phyloP scores from a whole-genome alignment of 2,888 invertebrate species.

The Rhagium mordax region DNA sequence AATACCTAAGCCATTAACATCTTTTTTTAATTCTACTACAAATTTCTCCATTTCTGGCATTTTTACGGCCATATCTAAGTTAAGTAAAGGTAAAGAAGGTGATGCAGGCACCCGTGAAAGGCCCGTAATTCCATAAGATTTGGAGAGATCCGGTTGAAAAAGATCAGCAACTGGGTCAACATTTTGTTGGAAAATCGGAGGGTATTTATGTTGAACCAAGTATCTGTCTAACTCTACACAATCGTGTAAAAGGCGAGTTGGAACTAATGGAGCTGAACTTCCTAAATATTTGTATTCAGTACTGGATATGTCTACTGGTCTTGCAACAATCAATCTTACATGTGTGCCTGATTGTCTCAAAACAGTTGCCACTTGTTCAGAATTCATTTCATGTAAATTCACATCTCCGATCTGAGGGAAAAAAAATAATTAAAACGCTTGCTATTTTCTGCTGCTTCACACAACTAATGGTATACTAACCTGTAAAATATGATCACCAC shows the following conservation, averaged over 20 bases:
- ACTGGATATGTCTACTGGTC: constrained; percentile 84
- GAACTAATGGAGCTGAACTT: constrained; percentile 77
- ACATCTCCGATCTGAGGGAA: constrained; percentile 68
- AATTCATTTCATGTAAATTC: constrained; percentile 96
- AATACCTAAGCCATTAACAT: constrained; percentile 93
- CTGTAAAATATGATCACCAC: constrained; percentile 98
- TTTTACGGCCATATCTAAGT: constrained; percentile 74
- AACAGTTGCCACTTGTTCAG: constrained; percentile 97
- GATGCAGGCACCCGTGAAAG: constrained; percentile 67
- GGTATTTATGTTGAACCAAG: constrained; percentile 86
- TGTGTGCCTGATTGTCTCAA: constrained; percentile 95
- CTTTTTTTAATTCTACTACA: constrained; percentile 94
- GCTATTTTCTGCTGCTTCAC: neutral
- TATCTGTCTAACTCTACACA: constrained; percentile 90
- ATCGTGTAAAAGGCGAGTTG: constrained; percentile 85
- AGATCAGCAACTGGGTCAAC: constrained; percentile 55
- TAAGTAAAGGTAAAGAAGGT: constrained; percentile 70
- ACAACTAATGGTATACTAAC: constrained; percentile 72
- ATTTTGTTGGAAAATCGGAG: constrained; percentile 76
- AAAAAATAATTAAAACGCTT: constrained; percentile 20
- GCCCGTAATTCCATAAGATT: constrained; percentile 58
- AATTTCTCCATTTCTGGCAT: constrained; percentile 95
- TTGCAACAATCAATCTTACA: constrained; percentile 94
- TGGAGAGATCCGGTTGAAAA: constrained; percentile 68
- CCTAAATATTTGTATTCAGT: constrained; percentile 74